Evolutionary conservation across 2,888 invertebrate genomes (phyloP).

Genomic region (Serrognathus titanus): DNA sequence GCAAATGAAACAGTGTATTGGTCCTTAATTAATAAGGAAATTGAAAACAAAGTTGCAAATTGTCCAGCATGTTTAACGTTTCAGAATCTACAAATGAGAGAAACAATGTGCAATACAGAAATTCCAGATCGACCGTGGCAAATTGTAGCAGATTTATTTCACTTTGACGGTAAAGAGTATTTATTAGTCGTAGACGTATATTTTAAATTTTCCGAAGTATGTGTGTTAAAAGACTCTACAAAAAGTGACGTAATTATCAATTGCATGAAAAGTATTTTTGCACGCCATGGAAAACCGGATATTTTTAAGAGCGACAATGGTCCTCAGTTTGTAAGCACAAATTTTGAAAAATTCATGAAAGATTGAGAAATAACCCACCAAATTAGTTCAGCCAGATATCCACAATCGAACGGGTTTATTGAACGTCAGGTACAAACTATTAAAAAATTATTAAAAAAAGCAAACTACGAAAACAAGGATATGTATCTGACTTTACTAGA

Average conservation of each 20-base stretch:
- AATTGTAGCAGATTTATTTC: conserved; percentile 3
- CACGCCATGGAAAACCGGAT: conserved; percentile 5
- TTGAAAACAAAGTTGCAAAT: background rate
- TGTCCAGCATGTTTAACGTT: conserved; percentile 2
- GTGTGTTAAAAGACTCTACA: background rate
- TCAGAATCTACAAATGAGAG: conserved; percentile 2
- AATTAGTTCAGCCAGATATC: conserved; percentile 5
- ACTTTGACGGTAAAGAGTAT: conserved; percentile 5
- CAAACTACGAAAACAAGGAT: conserved; percentile 1
- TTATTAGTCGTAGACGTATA: conserved; percentile 1
- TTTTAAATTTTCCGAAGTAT: conserved; percentile 5
- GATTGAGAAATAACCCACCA: conserved; percentile 2
- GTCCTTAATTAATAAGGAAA: background rate
- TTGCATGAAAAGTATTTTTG: background rate
- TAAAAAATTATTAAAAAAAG: conserved; percentile 5
- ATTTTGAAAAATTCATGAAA: conserved; percentile 4
- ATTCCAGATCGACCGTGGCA: conserved; percentile 4
- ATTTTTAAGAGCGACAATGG: conserved; percentile 8
- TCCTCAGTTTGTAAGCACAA: conserved; percentile 1
- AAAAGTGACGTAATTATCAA: background rate
- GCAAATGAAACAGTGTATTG: background rate
- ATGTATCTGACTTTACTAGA: background rate
- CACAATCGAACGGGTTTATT: conserved; percentile 8
- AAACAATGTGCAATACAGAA: background rate
- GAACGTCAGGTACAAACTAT: conserved; percentile 8